A percentile compares a stretch with the other conserved stretches of the same genome.
Evolutionary conservation across 92 coral and sea anemone species (phyloP).

Genomic region (Actinernus sp.): DNA sequence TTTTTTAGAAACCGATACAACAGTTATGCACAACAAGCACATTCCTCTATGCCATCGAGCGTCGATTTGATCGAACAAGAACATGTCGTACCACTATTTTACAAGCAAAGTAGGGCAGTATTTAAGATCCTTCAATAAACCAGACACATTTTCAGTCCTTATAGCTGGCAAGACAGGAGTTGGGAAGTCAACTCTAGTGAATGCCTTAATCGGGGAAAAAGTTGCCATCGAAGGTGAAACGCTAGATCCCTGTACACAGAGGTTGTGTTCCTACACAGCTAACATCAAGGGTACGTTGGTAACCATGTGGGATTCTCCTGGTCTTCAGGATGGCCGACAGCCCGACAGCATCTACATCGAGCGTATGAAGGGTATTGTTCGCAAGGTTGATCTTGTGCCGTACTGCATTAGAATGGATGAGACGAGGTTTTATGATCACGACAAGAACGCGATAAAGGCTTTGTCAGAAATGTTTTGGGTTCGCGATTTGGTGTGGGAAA

Average conservation of each 20-base stretch:
- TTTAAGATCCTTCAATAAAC: too few relatives aligned
- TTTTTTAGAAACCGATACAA: too few relatives aligned
- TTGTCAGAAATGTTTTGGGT: conserved; percentile 26
- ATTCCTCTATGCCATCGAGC: too few relatives aligned
- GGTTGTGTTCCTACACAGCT: conserved; percentile 2
- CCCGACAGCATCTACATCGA: conserved; percentile 26
- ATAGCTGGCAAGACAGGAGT: conserved; percentile 56
- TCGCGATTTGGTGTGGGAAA: conserved; percentile 32
- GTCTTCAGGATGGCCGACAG: conserved; percentile 51
- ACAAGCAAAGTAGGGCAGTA: too few relatives aligned
- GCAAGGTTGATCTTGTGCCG: conserved; percentile 15
- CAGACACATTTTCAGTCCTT: neutral
- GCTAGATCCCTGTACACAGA: conserved; percentile 23
- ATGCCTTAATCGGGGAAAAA: conserved; percentile 27
- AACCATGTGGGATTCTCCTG: conserved; percentile 54
- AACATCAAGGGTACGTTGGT: conserved; percentile 9
- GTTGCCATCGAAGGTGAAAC: conserved; percentile 46
- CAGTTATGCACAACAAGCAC: too few relatives aligned
- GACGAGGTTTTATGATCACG: conserved; percentile 23
- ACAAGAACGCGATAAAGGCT: conserved; percentile 24
- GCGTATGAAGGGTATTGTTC: conserved; percentile 3
- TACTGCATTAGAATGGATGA: conserved; percentile 56
- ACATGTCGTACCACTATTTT: too few relatives aligned
- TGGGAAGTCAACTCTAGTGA: conserved; percentile 51
- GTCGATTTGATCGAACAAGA: too few relatives aligned